Base-by-base conservation (phyloP, 2,797 vertebrate genomes). In the Girardinus metallicus region DNA sequence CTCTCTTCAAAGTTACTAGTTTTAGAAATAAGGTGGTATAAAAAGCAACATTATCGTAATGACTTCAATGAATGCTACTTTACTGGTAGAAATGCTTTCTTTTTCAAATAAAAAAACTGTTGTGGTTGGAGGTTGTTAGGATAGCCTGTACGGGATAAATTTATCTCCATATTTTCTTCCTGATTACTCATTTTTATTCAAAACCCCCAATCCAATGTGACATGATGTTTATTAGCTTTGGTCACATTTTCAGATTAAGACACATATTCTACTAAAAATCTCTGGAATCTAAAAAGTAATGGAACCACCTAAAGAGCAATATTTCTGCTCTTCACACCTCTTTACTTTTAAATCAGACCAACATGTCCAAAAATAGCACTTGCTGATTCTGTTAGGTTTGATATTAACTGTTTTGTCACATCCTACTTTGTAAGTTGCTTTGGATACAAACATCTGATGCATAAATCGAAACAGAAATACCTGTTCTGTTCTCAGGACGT, bases 21-120 rank as follows among this genome's bases (percentile, higher is more conserved):
- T 36, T 51, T 39, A 39, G 34, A 39, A 39, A 11, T 92, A 60
- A 90, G 91, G 29, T 34, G 5, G 13, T 62, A 62, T 31, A 62
- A 62, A 62, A 62, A 10, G 7, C 34, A 64, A 36, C 13, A 64
- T 10, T 21, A 9, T 36, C 21, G 21, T 34, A 21, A 8, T 64
- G 62, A 34, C 12, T 64, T 66, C 18, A 23, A 3, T 39, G 62
- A 39, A 23, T 5, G 34, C 9, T 39, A 2, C 36, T 66, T 39
- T 66, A 66, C 18, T 16, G 34, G 31, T 18, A 3, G 29, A 64
- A 36, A 11, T 10, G 36, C 18, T 39, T 39, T 36, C 34, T 5
- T 66, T 66, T 66, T 5, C 64, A 39, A 36, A 66, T 2, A 60
- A 39, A 21, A 31, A 66, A 62, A 26, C 31, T 36, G 31, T 1